Evolutionary conservation across 2,113 vertebrate species (phyloP).

Genomic region (Mus pahari): DNA sequence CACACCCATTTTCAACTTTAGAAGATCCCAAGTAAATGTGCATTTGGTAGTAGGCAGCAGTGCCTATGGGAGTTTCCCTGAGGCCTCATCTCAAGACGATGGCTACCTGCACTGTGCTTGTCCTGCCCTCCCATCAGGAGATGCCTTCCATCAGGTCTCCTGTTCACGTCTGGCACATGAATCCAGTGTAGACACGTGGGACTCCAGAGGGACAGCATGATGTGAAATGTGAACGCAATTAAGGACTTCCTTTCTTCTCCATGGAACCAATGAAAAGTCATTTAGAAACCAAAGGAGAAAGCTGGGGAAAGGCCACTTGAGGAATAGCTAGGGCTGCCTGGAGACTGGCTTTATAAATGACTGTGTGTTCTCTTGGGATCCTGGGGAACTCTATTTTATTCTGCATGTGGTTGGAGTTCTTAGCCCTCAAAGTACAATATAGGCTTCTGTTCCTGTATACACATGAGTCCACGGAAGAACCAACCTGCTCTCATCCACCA

Average conservation of each 20-base stretch:
- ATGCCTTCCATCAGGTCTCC: no score
- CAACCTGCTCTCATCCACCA: not conserved
- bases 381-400: not conserved
- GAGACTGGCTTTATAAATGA: not conserved
- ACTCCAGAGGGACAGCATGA: not conserved
- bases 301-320: not conserved
- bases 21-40: not conserved
- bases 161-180: not conserved
- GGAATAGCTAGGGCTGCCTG: not conserved
- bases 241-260: not conserved
- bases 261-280: not conserved
- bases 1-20: not conserved
- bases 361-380: not conserved
- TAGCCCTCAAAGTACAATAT: no score
- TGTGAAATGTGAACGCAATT: not conserved
- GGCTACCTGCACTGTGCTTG: fast-evolving
- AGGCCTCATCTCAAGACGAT: no score
- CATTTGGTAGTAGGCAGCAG: not conserved
- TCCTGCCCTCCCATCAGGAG: fast-evolving
- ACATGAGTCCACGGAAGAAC: not conserved
- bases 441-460: no score
- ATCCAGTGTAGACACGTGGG: not conserved
- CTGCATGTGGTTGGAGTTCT: not conserved
- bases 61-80: not conserved
- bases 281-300: conserved; percentile 39